Evolutionary conservation across 2,113 vertebrate species (phyloP), one percentile per base, ranked within the genome.

Genomic region (Sigmodon hispidus): DNA sequence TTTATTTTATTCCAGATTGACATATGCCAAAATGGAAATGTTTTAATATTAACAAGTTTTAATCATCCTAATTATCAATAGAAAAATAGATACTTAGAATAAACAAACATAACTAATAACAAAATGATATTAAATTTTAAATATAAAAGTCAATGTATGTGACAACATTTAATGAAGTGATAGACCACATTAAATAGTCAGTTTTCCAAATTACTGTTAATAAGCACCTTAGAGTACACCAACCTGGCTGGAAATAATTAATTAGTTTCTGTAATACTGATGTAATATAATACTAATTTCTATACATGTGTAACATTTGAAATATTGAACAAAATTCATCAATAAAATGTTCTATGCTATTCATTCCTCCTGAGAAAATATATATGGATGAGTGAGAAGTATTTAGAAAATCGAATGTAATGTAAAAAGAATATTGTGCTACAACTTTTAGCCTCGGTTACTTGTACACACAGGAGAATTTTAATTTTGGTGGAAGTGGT

Each of bases 241-340:
- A 52, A 22, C 36, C 3, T 1, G 52, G 17, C n/a, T 67, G 79
- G 24, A 81, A 91, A 73, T 88, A 34, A 73, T 50, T 92, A 89
- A 43, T 80, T 93, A 59, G 17, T 55, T 45, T 88, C 84, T 96
- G 4, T 36, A 84, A 50, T 90, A 69, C 40, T 59, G 69, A 36
- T 16, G 0, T 50, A 91, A 67, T 72, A 76, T 10, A n/a, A 89
- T 81, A 16, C 29, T 90, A 88, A 94, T 91, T 95, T 13, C 61
- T 88, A 76, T 76, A 52, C 34, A 85, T 63, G 11, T 73, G 34
- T 84, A 90, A 80, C 48, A 69, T 87, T 94, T 90, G 61, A 83
- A 83, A 45, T 95, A 92, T 63, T 73, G 77, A 96, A 43, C 15
- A 72, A 92, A 80, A 90, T 90, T 70, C 31, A 95, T 96, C 57